phyloP scores from a whole-genome alignment of 2,113 vertebrate species.

The Prunella himalayana region DNA sequence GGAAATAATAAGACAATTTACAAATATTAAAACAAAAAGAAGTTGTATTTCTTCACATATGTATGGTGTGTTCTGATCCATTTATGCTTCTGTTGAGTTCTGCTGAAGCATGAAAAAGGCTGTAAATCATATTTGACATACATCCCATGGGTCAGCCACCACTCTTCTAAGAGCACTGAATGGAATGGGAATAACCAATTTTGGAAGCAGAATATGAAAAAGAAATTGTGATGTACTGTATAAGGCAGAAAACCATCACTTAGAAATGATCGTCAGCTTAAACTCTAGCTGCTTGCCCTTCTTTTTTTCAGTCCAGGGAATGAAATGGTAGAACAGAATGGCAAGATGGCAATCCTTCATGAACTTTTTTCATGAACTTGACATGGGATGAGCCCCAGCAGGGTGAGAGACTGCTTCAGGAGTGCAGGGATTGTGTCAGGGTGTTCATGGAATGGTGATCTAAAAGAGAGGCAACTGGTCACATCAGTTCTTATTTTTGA shows the following conservation, averaged over 20 bases:
- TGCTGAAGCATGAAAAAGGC: slow-evolving; percentile 48
- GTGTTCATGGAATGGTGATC: neutral
- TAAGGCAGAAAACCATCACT: neutral
- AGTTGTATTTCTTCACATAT: neutral
- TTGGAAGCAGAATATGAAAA: slow-evolving; percentile 4
- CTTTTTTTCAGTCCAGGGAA: neutral
- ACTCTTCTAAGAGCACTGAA: slow-evolving; percentile 48
- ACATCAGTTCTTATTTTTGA: neutral
- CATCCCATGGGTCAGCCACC: slow-evolving; percentile 31
- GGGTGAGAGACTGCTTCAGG: neutral
- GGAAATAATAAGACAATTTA: slow-evolving; percentile 13
- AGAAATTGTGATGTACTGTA: slow-evolving; percentile 8
- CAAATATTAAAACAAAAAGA: neutral
- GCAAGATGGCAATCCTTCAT: neutral
- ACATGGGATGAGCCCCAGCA: neutral
- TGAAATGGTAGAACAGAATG: neutral
- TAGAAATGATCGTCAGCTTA: neutral
- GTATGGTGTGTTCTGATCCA: slow-evolving; percentile 27
- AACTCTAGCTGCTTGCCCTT: neutral
- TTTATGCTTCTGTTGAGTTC: slow-evolving; percentile 41
- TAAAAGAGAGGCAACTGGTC: neutral
- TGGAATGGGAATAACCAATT: slow-evolving; percentile 11
- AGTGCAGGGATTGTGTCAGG: neutral
- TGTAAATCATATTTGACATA: slow-evolving; percentile 53
- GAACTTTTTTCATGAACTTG: neutral